These are phyloP conservation scores for Corythucha ciliata DNA, from an alignment of 2,888 invertebrate genomes.

Conservation along the genomic window DNA sequence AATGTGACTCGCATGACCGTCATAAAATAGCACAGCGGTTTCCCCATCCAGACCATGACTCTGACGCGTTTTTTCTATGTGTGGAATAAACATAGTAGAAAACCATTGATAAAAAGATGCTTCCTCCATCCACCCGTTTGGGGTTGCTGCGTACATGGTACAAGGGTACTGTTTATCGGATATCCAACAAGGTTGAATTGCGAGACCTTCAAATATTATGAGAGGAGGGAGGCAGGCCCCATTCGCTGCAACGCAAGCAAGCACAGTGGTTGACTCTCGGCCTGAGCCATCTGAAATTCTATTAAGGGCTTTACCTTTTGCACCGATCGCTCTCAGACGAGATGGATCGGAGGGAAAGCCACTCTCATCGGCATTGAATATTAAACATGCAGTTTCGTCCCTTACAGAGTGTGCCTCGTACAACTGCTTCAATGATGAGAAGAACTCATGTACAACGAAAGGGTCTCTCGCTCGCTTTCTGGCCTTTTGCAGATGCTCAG, in stretches of 20 bases:
- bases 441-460: constrained; percentile 35
- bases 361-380: constrained; percentile 35
- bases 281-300: constrained; percentile 36
- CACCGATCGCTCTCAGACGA: constrained; percentile 34
- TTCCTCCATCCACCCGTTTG: constrained; percentile 37
- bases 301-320: constrained; percentile 33
- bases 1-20: constrained; percentile 8
- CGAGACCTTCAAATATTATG: constrained; percentile 36
- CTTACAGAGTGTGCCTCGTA: constrained; percentile 12
- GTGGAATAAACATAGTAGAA: constrained; percentile 16
- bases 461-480: constrained; percentile 32
- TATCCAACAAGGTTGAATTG: constrained; percentile 35
- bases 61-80: constrained; percentile 23
- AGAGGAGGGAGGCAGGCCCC: constrained; percentile 33
- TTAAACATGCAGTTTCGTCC: constrained; percentile 21
- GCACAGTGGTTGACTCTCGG: constrained; percentile 35
- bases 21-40: constrained; percentile 11
- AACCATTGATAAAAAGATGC: constrained; percentile 27
- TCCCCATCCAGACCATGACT: background rate
- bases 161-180: too few relatives aligned
- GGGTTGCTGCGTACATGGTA: constrained; percentile 33
- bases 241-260: constrained; percentile 34
- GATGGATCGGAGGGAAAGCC: constrained; percentile 34
- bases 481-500: constrained; percentile 36
- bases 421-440: constrained; percentile 28